phyloP scores from a whole-genome alignment of 53 echinoderm and acorn worm species.

The Astropecten irregularis region DNA sequence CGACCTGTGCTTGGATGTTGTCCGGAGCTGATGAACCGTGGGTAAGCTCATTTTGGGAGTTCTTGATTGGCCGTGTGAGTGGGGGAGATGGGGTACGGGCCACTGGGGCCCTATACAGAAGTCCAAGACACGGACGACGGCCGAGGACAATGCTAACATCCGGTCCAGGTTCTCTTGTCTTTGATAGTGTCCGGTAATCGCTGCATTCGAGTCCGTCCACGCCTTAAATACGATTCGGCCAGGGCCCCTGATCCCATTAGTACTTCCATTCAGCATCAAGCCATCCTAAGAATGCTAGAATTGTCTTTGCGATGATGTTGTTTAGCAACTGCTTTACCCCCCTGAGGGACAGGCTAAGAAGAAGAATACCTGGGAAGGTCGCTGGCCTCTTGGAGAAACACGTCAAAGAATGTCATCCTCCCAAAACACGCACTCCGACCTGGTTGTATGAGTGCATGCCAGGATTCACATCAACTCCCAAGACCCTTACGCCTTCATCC shows the following conservation, averaged over 20 bases:
- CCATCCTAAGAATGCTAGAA: background rate
- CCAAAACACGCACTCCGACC: background rate
- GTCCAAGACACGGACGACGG: background rate
- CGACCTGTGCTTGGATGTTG: conserved; percentile 19
- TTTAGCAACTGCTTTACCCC: background rate
- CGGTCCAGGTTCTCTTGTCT: background rate
- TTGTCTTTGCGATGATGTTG: conserved; percentile 20
- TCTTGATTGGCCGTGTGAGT: background rate
- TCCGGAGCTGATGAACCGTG: conserved; percentile 35
- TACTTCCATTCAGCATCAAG: background rate
- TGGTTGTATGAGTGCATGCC: no score
- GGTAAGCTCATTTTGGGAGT: conserved; percentile 37
- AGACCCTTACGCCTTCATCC: no score
- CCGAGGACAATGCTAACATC: conserved; percentile 2
- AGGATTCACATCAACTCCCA: no score
- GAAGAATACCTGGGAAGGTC: background rate
- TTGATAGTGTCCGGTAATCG: conserved; percentile 27
- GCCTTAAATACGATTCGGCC: conserved; percentile 36
- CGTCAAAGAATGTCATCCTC: no score
- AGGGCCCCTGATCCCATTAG: conserved; percentile 28
- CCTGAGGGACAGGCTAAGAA: background rate
- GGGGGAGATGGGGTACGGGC: background rate
- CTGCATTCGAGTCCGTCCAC: conserved; percentile 23
- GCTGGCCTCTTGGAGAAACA: no score
- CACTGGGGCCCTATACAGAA: no score